A percentile compares a stretch with the other conserved stretches of the same genome.
phyloP scores from a whole-genome alignment of 2,888 invertebrate genomes.

The Osedax fenrisi region DNA sequence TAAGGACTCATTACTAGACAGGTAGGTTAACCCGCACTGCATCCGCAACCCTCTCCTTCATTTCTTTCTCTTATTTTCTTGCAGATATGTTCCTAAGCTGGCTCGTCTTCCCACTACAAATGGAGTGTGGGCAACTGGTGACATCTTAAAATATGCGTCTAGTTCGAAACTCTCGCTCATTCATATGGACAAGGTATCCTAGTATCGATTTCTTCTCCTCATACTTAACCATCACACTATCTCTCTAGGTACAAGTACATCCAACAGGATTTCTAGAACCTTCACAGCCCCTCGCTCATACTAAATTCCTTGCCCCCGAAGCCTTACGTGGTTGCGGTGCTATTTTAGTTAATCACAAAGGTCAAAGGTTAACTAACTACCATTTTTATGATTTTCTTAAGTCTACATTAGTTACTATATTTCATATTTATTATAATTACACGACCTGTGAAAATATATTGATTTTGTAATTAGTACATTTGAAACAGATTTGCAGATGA shows the following conservation, averaged over 20 bases:
- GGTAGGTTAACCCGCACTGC: too few relatives aligned
- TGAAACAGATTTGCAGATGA: constrained; percentile 32
- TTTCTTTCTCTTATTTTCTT: too few relatives aligned
- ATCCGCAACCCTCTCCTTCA: too few relatives aligned
- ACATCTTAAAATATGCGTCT: constrained; percentile 31
- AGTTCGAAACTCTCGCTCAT: constrained; percentile 26
- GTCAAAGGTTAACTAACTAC: too few relatives aligned
- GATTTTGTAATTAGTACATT: too few relatives aligned
- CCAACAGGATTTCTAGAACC: constrained; percentile 36
- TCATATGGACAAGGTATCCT: constrained; percentile 35
- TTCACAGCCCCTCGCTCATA: constrained; percentile 28
- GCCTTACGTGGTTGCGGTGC: constrained; percentile 36
- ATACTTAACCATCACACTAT: not conserved
- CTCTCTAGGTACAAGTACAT: constrained; percentile 26
- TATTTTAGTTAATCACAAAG: constrained; percentile 31
- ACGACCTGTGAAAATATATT: too few relatives aligned
- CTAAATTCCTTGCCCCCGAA: constrained; percentile 36
- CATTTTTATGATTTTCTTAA: too few relatives aligned
- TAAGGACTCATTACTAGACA: constrained; percentile 30
- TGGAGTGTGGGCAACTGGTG: constrained; percentile 37
- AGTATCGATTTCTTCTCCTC: not conserved
- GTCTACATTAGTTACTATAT: too few relatives aligned
- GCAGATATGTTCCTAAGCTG: constrained; percentile 31
- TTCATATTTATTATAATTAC: too few relatives aligned
- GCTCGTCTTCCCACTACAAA: constrained; percentile 34